Conservation (phyloP, 1,140 invertebrate species). For the Euschistus heros region DNA sequence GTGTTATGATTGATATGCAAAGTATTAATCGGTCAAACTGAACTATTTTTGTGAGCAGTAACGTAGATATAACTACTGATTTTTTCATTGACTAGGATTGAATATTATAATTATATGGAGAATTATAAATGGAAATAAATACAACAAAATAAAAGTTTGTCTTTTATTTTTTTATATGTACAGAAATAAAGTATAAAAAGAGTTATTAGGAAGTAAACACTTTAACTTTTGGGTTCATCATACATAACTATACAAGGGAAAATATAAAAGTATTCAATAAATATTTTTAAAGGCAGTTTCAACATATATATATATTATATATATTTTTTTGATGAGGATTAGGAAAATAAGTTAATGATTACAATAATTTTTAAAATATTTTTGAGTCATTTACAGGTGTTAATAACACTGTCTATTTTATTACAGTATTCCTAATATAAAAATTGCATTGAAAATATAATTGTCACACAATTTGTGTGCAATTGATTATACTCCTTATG, state of each 20-base stretch:
- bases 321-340: neutral
- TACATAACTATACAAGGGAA: conserved; percentile 22
- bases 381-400: conserved; percentile 13
- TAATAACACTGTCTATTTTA: conserved; percentile 7
- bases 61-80: too few relatives aligned
- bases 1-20: too few relatives aligned
- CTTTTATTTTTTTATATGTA: conserved; percentile 23
- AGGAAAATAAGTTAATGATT: conserved; percentile 12
- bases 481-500: neutral
- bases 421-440: conserved; percentile 11
- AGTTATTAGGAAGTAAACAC: conserved; percentile 19
- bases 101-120: too few relatives aligned
- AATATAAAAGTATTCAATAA: conserved; percentile 25
- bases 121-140: too few relatives aligned
- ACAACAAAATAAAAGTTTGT: conserved; percentile 10
- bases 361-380: conserved; percentile 8
- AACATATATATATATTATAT: neutral
- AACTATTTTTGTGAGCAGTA: too few relatives aligned
- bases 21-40: too few relatives aligned
- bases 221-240: conserved; percentile 15
- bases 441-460: conserved; percentile 17
- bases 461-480: conserved; percentile 11
- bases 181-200: conserved; percentile 26
- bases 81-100: too few relatives aligned
- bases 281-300: conserved; percentile 15